phyloP scores from a whole-genome alignment of 2,113 vertebrate species.

The Gulo gulo region DNA sequence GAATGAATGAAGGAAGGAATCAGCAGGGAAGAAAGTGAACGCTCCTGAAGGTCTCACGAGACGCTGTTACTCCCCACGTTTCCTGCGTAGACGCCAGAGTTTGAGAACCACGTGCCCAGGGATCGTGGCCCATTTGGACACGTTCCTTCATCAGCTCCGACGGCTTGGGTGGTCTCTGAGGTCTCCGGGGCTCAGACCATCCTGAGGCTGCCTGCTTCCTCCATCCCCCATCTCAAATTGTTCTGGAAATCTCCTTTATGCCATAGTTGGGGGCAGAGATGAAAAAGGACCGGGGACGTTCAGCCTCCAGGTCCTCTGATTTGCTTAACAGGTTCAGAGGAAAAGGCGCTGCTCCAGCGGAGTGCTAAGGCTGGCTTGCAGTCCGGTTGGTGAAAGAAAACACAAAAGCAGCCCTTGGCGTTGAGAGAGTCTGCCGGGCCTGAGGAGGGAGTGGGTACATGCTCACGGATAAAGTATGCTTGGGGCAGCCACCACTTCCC shows the following conservation, averaged over 20 bases:
- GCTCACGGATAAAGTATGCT: too few relatives aligned
- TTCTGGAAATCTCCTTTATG: background rate
- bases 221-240: accelerated
- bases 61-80: background rate
- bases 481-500: background rate
- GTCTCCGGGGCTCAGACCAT: background rate
- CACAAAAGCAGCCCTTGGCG: slow-evolving; percentile 14
- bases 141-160: background rate
- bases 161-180: background rate
- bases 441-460: background rate
- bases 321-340: slow-evolving; percentile 52
- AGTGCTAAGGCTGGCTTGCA: slow-evolving; percentile 47
- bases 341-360: background rate
- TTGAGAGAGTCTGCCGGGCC: background rate
- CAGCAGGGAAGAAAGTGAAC: accelerated
- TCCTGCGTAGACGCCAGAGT: accelerated
- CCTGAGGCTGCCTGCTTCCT: background rate
- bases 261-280: background rate
- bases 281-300: background rate
- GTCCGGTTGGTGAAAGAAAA: background rate
- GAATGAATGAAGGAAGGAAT: background rate
- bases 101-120: background rate
- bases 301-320: background rate
- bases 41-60: background rate
- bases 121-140: accelerated